Percentiles rank a stretch among this genome's conserved stretches.
Conservation (phyloP, 2,113 vertebrate species). For the Centropus unirufus region DNA sequence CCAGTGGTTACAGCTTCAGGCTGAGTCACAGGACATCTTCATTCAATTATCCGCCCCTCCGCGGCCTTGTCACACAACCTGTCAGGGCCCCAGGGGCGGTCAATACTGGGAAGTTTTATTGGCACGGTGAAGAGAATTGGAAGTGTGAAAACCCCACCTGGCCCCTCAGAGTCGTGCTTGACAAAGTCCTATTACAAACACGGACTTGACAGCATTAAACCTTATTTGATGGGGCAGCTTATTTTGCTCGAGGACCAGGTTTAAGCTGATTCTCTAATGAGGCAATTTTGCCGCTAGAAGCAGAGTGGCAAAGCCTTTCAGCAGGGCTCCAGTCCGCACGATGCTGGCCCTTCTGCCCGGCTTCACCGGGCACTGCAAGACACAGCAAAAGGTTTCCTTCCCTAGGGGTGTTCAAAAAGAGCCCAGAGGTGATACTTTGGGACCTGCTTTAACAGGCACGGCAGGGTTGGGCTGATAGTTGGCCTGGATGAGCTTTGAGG, state of each 20-base stretch:
- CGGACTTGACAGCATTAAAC: background rate
- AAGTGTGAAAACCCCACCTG: background rate
- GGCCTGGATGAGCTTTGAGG: too few relatives aligned
- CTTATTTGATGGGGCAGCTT: background rate
- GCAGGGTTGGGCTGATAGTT: too few relatives aligned
- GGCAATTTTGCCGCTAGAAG: background rate
- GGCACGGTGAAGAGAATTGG: background rate
- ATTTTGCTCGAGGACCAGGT: fast-evolving
- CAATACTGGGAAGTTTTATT: background rate
- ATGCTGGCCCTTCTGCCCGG: background rate
- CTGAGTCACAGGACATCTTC: background rate
- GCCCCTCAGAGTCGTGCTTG: background rate
- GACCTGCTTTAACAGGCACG: too few relatives aligned
- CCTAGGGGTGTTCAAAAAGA: too few relatives aligned
- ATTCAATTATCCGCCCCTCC: background rate
- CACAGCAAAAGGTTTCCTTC: too few relatives aligned
- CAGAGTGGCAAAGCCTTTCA: background rate
- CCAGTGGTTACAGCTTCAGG: background rate
- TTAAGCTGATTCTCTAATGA: background rate
- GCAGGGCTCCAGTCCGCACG: fast-evolving
- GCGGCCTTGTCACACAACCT: background rate
- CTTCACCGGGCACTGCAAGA: background rate
- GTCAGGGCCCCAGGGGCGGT: background rate
- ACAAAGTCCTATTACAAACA: background rate
- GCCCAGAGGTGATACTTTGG: too few relatives aligned